These are phyloP conservation scores for Uloborus diversus DNA, from an alignment of 1,140 invertebrate species.

Conservation along the genomic window DNA sequence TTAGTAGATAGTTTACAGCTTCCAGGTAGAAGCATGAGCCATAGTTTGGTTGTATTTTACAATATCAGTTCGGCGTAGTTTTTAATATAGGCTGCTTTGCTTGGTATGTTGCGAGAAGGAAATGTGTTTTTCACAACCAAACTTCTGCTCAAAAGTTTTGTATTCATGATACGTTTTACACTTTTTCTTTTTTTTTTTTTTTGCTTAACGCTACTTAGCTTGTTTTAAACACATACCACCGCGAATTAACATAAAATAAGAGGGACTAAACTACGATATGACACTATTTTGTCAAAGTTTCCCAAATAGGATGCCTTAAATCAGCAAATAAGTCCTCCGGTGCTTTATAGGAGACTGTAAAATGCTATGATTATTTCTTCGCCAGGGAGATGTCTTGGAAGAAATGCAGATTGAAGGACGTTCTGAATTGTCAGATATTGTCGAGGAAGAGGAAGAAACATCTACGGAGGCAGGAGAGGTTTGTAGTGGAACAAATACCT, in stretches of 20 bases:
- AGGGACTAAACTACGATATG: too few relatives aligned
- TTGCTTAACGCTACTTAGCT: neutral
- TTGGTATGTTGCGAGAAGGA: neutral
- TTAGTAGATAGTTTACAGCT: slow-evolving; percentile 2
- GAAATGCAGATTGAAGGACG: slow-evolving; percentile 47
- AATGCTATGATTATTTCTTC: slow-evolving; percentile 44
- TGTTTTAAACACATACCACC: too few relatives aligned
- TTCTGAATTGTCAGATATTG: slow-evolving; percentile 53
- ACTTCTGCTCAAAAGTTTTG: neutral
- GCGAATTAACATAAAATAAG: too few relatives aligned
- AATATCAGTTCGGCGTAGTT: neutral
- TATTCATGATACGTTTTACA: neutral
- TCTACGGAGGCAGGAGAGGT: slow-evolving; percentile 42
- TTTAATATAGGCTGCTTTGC: slow-evolving; percentile 11
- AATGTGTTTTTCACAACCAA: neutral
- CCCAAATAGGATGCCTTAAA: too few relatives aligned
- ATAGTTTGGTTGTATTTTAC: neutral
- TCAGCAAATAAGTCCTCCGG: too few relatives aligned
- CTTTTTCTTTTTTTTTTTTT: neutral
- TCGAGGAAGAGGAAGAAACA: slow-evolving; percentile 54
- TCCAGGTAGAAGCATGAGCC: slow-evolving; percentile 40
- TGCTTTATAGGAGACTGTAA: neutral
- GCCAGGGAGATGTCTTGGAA: slow-evolving; percentile 49
- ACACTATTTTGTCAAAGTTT: too few relatives aligned
- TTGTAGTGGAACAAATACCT: slow-evolving; percentile 52